phyloP scores from a whole-genome alignment of 2,797 vertebrate species.

The Lacerta bilineata region DNA sequence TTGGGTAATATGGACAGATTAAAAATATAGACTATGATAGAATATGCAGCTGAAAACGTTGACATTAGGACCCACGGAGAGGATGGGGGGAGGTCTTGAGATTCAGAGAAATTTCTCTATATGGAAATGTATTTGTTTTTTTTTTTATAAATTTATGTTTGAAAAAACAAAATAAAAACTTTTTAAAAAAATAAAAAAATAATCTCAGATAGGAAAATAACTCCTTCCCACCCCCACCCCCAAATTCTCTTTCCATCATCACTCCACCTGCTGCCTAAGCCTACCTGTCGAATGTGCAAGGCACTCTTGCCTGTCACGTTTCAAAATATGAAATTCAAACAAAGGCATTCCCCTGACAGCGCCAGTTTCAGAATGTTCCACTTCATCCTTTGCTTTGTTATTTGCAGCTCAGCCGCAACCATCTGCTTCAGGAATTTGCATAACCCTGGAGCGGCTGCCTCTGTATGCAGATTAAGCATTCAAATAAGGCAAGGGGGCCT shows the following conservation, averaged over 20 bases:
- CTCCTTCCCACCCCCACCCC: not conserved
- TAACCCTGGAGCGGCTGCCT: slow-evolving; percentile 15
- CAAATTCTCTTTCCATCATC: not conserved
- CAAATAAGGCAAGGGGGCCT: not conserved
- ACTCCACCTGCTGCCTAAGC: not conserved
- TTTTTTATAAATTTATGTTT: too few relatives aligned
- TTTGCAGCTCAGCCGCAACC: slow-evolving; percentile 21
- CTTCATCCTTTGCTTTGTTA: slow-evolving; percentile 27
- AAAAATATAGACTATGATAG: too few relatives aligned
- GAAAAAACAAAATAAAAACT: too few relatives aligned
- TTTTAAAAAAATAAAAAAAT: not conserved
- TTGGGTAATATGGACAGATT: too few relatives aligned
- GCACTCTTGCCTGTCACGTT: slow-evolving; percentile 27
- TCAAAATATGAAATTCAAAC: slow-evolving; percentile 38
- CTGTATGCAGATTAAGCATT: slow-evolving; percentile 41
- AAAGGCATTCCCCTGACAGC: slow-evolving; percentile 22
- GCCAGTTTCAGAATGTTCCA: slow-evolving; percentile 19
- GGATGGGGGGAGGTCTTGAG: too few relatives aligned
- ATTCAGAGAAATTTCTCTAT: too few relatives aligned
- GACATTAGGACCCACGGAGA: too few relatives aligned
- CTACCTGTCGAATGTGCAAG: not conserved
- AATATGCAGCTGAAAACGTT: too few relatives aligned
- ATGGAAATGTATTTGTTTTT: too few relatives aligned
- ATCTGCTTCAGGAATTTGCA: slow-evolving; percentile 49
- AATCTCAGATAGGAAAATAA: slow-evolving; percentile 21